Percentiles rank a stretch among this genome's conserved stretches.
phyloP scores from a whole-genome alignment of 2,888 invertebrate genomes.

The Gandaritis pyraliata region DNA sequence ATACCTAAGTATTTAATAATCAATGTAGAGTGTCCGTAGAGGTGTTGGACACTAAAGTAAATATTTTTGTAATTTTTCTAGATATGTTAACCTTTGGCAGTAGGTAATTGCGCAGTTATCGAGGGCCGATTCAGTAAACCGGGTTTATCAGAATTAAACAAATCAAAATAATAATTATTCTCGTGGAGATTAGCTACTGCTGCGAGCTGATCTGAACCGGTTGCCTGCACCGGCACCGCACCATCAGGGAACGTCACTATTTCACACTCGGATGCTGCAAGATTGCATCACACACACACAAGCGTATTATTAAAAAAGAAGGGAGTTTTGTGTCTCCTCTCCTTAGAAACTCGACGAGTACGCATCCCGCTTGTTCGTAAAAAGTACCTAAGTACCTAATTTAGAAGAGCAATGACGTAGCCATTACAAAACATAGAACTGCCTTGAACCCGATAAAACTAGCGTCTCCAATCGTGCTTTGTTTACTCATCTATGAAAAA shows the following conservation, averaged over 20 bases:
- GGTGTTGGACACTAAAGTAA: neutral
- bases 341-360: too few relatives aligned
- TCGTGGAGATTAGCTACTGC: neutral
- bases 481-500: too few relatives aligned
- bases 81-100: conserved; percentile 19
- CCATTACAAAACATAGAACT: too few relatives aligned
- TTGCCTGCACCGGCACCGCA: neutral
- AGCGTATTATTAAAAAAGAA: too few relatives aligned
- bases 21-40: neutral
- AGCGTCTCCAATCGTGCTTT: too few relatives aligned
- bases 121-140: conserved; percentile 7
- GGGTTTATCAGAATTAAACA: conserved; percentile 11
- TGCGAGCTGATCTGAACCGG: conserved; percentile 4
- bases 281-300: too few relatives aligned
- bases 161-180: conserved; percentile 7
- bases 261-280: too few relatives aligned
- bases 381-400: too few relatives aligned
- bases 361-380: too few relatives aligned
- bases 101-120: conserved; percentile 24
- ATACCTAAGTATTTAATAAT: neutral
- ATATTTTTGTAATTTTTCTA: conserved; percentile 1
- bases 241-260: neutral
- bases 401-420: too few relatives aligned
- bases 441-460: too few relatives aligned
- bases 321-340: too few relatives aligned